Base-by-base conservation (phyloP, 2,888 invertebrate species). In the Lordiphosa andalusiaca region DNA sequence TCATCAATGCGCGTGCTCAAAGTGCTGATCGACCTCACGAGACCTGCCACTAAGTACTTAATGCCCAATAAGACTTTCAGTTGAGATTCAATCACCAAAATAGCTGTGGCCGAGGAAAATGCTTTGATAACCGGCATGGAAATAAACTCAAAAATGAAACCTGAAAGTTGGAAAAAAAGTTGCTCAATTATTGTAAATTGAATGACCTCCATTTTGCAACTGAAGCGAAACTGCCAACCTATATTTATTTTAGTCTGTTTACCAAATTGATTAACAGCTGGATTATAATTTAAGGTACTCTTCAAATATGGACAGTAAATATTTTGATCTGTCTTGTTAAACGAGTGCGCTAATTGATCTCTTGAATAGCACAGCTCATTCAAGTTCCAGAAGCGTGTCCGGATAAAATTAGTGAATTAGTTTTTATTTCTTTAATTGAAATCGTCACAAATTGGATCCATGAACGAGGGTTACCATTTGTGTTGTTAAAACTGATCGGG, bases 81-180 rank as follows among this genome's bases (percentile, higher is more conserved):
- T 89, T 96, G 96, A 3, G 95, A 92, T 51, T 92, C 92, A 49
- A 94, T 92, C 67, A 96, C 95, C 70, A 95, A 93, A 12, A 96
- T 90, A 2, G 96, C 94, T 21, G 95, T 95, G 6, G 95, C 96
- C 7, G 95, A 94, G 44, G 96, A 95, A 89, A 96, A 96, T n/a
- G 95, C 96, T 68, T 94, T 94, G 38, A 95, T 95, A 50, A 96
- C 95, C 2, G 96, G 93, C 66, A 94, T 92, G 3, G 96, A 96
- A 62, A 96, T 96, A 86, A 96, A 94, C 74, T 96, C 95, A 64
- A 96, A 94, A 58, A 96, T 90, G 87, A 96, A 95, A 53, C 96
- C 96, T 96, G 82, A 9, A 63, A 57, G 38, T 9, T 6, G 47
- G 10, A 13, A 12, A n/a, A 46, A 13, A 25, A 48, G 6, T 23